phyloP scores from a whole-genome alignment of 2,113 vertebrate genomes.

The Pituophis catenifer region DNA sequence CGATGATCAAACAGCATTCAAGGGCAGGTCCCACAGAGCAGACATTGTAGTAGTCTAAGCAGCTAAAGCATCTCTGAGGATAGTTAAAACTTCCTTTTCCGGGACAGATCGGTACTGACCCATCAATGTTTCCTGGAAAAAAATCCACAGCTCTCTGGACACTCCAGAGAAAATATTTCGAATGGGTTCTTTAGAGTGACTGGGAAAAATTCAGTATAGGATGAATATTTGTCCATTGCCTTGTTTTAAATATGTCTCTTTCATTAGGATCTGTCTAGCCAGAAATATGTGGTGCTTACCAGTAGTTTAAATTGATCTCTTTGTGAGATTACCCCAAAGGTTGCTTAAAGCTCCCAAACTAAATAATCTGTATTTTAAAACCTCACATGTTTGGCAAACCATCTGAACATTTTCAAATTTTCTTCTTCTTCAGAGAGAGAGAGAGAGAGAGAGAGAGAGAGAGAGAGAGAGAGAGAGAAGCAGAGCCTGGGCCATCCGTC shows the following conservation, averaged over 20 bases:
- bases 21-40: neutral
- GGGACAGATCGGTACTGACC: neutral
- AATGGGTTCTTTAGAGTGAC: neutral
- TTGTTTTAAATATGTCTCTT: neutral
- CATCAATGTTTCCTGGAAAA: neutral
- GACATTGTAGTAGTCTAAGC: neutral
- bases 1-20: neutral
- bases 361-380: neutral
- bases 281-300: neutral
- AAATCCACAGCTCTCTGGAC: neutral
- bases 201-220: neutral
- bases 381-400: neutral
- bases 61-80: too few species aligned
- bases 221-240: neutral
- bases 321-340: neutral
- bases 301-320: neutral
- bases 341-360: neutral
- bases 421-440: too few species aligned
- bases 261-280: neutral
- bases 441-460: too few species aligned
- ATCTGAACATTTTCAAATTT: neutral
- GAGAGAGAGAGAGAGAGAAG: too few species aligned
- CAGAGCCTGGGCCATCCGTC: too few species aligned
- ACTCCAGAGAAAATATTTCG: neutral
- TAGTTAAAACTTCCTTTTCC: neutral